Evolutionary conservation across 2,888 invertebrate genomes (phyloP).

Genomic region (Craniophora ligustri): DNA sequence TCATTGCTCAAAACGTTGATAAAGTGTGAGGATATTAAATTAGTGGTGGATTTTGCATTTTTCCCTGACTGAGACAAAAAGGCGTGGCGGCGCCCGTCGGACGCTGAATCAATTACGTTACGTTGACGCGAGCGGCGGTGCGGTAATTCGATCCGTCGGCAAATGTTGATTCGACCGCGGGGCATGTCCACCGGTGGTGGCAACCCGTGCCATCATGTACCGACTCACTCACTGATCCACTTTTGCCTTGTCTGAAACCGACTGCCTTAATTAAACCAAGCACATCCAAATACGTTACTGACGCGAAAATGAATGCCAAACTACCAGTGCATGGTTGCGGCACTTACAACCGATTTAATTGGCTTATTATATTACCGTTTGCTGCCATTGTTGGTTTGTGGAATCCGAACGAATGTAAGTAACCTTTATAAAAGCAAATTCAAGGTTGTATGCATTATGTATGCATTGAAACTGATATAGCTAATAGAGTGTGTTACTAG

Average conservation of each 20-base stretch:
- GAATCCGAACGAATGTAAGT: constrained; percentile 1
- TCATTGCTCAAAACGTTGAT: constrained; percentile 54
- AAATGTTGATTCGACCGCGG: constrained; percentile 86
- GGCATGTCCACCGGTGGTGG: constrained; percentile 62
- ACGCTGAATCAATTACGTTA: constrained; percentile 85
- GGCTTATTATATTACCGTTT: constrained; percentile 28
- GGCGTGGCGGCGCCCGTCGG: constrained; percentile 74
- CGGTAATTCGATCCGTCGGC: constrained; percentile 85
- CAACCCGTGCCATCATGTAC: constrained; percentile 42
- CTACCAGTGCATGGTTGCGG: constrained; percentile 13
- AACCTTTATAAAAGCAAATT: no score
- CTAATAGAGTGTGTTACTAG: no score
- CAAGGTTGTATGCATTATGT: no score
- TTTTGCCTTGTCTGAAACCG: constrained; percentile 53
- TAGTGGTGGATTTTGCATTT: constrained; percentile 79
- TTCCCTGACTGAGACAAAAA: constrained; percentile 75
- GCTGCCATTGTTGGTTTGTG: constrained; percentile 6
- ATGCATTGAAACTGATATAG: no score
- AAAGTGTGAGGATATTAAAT: constrained; percentile 78
- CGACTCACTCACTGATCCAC: constrained; percentile 72
- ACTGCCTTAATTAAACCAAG: constrained; percentile 41
- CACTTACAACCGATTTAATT: constrained; percentile 23
- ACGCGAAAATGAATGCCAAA: constrained; percentile 26
- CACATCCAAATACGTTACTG: constrained; percentile 23
- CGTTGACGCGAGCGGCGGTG: constrained; percentile 76